These are phyloP conservation scores for Drosophila longiperda DNA, from an alignment of 2,888 invertebrate species.

Conservation along the genomic window DNA sequence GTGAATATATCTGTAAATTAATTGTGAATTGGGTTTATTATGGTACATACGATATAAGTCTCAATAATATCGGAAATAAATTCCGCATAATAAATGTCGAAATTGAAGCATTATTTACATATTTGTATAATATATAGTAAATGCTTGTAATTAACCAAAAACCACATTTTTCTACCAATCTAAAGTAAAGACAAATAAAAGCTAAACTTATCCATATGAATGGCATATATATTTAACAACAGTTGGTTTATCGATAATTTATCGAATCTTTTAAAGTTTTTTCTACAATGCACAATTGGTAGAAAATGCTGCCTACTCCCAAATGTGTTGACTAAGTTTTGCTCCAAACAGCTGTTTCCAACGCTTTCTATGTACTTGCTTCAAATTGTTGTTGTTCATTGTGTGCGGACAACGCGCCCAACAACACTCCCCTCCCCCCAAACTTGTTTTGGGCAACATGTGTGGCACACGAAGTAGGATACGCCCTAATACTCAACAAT, in stretches of 20 bases:
- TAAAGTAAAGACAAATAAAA: background rate
- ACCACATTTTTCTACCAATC: background rate
- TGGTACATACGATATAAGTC: no score
- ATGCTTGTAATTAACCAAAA: background rate
- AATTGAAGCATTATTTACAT: background rate
- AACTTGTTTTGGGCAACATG: slow-evolving; percentile 52
- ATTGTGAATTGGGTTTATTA: no score
- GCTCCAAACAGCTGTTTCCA: slow-evolving; percentile 28
- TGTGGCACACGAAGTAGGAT: slow-evolving; percentile 37
- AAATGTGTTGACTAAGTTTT: slow-evolving; percentile 23
- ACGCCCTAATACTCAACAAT: background rate
- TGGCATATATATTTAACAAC: background rate
- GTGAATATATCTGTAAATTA: background rate
- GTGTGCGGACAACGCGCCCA: slow-evolving; percentile 1
- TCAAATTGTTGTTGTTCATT: slow-evolving; percentile 27
- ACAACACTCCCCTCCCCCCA: no score
- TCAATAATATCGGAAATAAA: background rate
- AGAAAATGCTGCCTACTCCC: background rate
- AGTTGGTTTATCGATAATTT: slow-evolving; percentile 33
- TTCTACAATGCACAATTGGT: slow-evolving; percentile 11
- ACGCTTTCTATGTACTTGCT: slow-evolving; percentile 31
- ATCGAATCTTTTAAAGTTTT: slow-evolving; percentile 35
- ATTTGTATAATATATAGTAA: background rate
- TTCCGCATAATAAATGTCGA: background rate
- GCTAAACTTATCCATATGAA: background rate